phyloP scores from a whole-genome alignment of 2,113 vertebrate species.

The Tachysurus vachellii region DNA sequence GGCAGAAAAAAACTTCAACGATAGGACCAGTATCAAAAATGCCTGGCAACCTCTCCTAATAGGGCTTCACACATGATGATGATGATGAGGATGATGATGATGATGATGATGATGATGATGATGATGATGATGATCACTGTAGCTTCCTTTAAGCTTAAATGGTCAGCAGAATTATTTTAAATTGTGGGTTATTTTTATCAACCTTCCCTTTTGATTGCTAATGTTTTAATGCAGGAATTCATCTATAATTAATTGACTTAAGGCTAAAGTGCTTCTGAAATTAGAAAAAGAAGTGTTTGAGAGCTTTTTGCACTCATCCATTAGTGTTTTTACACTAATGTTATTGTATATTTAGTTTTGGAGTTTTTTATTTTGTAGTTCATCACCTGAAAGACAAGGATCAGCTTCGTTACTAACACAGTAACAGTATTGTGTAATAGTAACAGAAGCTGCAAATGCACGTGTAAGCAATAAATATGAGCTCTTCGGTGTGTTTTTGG shows the following conservation, averaged over 20 bases:
- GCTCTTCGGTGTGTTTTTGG: background rate
- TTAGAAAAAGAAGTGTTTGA: background rate
- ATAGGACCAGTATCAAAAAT: no score
- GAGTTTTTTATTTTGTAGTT: background rate
- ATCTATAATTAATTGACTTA: background rate
- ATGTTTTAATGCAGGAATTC: background rate
- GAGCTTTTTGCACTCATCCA: background rate
- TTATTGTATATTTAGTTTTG: background rate
- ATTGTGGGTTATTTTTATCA: background rate
- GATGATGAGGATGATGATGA: no score
- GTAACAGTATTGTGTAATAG: background rate
- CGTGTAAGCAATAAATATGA: background rate
- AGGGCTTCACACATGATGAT: no score
- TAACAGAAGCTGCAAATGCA: background rate
- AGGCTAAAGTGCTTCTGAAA: background rate
- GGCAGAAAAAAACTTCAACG: no score
- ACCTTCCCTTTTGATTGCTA: background rate
- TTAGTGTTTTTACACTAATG: background rate
- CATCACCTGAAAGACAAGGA: background rate
- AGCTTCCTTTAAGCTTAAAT: background rate
- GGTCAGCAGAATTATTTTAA: background rate
- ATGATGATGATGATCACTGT: background rate
- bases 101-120: no score
- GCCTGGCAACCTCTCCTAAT: no score
- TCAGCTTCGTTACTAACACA: background rate